These are phyloP conservation scores for Capreolus pygargus DNA, from an alignment of 2,113 vertebrate genomes.

Conservation along the genomic window DNA sequence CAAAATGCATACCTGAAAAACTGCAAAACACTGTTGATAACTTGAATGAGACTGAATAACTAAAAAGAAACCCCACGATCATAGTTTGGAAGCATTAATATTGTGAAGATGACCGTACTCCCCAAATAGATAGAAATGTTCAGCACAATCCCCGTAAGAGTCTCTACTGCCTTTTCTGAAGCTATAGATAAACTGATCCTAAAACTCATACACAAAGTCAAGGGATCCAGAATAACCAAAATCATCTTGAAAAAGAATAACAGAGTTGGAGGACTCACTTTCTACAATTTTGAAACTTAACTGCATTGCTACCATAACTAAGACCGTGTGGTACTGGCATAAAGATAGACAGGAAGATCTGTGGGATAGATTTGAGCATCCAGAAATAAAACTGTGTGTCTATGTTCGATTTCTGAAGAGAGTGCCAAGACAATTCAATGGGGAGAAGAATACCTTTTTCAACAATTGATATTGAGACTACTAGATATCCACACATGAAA, in stretches of 20 bases:
- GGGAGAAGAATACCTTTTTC: not conserved
- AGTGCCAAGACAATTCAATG: not conserved
- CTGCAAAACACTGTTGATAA: too few relatives aligned
- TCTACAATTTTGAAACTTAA: not conserved
- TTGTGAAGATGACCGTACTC: accelerated
- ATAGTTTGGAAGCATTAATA: accelerated
- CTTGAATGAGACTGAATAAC: not conserved
- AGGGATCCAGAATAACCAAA: not conserved
- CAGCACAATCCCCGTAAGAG: accelerated
- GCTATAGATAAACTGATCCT: not conserved
- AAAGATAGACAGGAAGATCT: not conserved
- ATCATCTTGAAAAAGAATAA: not conserved
- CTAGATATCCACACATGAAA: not conserved
- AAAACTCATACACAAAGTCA: not conserved
- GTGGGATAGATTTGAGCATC: not conserved
- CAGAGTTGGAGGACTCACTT: too few relatives aligned
- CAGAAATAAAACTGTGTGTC: not conserved
- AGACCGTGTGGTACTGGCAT: not conserved
- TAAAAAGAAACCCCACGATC: not conserved
- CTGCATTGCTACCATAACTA: accelerated
- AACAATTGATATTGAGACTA: not conserved
- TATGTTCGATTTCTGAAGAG: not conserved
- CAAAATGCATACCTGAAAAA: not conserved
- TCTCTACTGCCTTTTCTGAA: not conserved
- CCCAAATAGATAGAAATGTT: accelerated